Conservation (phyloP, 2,888 invertebrate genomes). For the Idaea biselata region DNA sequence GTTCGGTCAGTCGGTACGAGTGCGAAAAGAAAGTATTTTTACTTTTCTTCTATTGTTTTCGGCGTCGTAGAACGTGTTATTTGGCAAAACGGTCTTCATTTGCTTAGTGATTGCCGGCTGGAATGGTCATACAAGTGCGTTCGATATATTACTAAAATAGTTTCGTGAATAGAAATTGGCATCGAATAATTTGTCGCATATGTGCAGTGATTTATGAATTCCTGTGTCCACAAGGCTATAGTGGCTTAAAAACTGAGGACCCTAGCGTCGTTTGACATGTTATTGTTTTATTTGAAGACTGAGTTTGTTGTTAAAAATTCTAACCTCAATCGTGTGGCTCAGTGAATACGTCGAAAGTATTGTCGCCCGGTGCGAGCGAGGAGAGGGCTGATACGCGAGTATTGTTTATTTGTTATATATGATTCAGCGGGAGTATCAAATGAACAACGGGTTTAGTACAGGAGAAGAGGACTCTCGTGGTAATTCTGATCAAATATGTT, state of each 20-base stretch:
- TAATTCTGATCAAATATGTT: constrained; percentile 94
- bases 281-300: constrained; percentile 52
- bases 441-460: constrained; percentile 94
- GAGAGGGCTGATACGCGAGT: constrained; percentile 57
- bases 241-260: constrained; percentile 35
- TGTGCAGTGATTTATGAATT: constrained; percentile 54
- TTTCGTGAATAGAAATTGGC: constrained; percentile 40
- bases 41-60: constrained; percentile 29
- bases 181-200: constrained; percentile 53
- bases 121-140: constrained; percentile 12
- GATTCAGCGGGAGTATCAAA: constrained; percentile 81
- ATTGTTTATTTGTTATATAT: constrained; percentile 71
- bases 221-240: constrained; percentile 30
- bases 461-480: constrained; percentile 95
- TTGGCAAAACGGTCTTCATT: constrained; percentile 1
- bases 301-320: constrained; percentile 60
- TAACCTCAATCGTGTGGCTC: constrained; percentile 70
- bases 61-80: constrained; percentile 9
- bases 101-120: not conserved
- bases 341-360: constrained; percentile 70
- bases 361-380: constrained; percentile 58
- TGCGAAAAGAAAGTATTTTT: constrained; percentile 25
- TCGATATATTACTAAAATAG: constrained; percentile 14
- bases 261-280: constrained; percentile 41
- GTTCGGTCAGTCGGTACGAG: constrained; percentile 40